Conservation (phyloP, 2,888 invertebrate species). For the Clivina fossor region DNA sequence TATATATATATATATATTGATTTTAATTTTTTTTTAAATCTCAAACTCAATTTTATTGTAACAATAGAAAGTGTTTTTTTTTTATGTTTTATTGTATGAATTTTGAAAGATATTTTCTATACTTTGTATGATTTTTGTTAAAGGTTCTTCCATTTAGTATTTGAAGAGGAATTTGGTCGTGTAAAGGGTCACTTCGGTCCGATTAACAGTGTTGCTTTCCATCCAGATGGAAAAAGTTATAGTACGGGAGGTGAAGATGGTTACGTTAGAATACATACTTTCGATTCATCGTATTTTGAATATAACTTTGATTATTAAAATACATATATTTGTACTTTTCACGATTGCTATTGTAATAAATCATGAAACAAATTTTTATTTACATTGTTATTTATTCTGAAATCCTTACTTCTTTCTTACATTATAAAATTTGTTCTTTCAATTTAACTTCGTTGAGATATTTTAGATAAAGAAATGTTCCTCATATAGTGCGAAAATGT, state of each 20-base stretch:
- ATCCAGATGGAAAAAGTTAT: constrained; percentile 96
- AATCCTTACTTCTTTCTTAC: background rate
- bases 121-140: constrained; percentile 13
- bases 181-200: constrained; percentile 99
- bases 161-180: constrained; percentile 95
- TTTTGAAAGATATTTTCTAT: background rate
- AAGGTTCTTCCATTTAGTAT: constrained; percentile 91
- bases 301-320: constrained; percentile 84
- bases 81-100: background rate
- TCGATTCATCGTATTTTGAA: constrained; percentile 96
- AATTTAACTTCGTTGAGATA: too few species aligned
- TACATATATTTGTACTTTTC: constrained; percentile 21
- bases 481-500: too few species aligned
- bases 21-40: too few species aligned
- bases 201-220: constrained; percentile 97
- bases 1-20: too few species aligned
- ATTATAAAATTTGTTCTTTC: background rate
- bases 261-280: constrained; percentile 92
- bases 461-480: too few species aligned
- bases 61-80: too few species aligned
- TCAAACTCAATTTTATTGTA: too few species aligned
- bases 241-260: constrained; percentile 99
- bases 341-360: background rate
- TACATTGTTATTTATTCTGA: too few species aligned
- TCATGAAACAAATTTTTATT: background rate